Evolutionary conservation across 2,797 vertebrate species (phyloP).

Genomic region (Pseudomugil gertrudae): DNA sequence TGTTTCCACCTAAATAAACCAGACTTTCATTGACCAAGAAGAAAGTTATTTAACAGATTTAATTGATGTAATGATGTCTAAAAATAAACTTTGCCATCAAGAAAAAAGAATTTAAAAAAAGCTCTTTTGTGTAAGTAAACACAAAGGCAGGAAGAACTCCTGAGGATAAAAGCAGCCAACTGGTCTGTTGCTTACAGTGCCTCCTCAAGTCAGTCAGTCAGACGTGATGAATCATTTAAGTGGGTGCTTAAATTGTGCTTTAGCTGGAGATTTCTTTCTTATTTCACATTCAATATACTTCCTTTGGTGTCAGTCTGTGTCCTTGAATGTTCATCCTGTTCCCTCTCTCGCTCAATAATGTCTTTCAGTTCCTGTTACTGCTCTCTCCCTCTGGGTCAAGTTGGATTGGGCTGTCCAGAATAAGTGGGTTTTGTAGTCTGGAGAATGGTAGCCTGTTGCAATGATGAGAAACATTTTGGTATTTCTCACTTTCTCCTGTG

Average conservation of each 20-base stretch:
- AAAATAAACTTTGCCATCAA: conserved; percentile 34
- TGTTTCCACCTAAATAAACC: conserved; percentile 35
- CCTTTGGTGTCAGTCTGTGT: conserved; percentile 1
- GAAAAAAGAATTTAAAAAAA: conserved; percentile 17
- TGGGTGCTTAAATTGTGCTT: conserved; percentile 1
- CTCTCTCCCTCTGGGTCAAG: conserved; percentile 6
- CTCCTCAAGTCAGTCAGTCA: conserved; percentile 12
- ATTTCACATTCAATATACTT: conserved; percentile 15
- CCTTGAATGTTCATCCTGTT: conserved; percentile 3
- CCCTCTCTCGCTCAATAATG: conserved; percentile 11
- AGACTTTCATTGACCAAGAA: conserved; percentile 18
- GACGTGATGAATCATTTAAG: conserved; percentile 7
- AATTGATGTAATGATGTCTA: conserved; percentile 43
- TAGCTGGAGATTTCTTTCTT: background rate
- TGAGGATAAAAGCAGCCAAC: conserved; percentile 6
- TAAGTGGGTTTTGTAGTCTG: conserved; percentile 32
- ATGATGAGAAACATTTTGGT: conserved; percentile 11
- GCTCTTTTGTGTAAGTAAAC: conserved; percentile 11
- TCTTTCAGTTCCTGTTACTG: background rate
- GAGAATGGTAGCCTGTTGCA: conserved; percentile 2
- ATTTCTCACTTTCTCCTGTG: conserved; percentile 13
- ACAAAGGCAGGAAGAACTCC: conserved; percentile 12
- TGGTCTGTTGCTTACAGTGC: conserved; percentile 7
- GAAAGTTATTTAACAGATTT: conserved; percentile 35
- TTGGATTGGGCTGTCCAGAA: conserved; percentile 18